A percentile compares a stretch with the other conserved stretches of the same genome.
Conservation (phyloP, 2,113 vertebrate genomes). For the Hippopotamus amphibius region DNA sequence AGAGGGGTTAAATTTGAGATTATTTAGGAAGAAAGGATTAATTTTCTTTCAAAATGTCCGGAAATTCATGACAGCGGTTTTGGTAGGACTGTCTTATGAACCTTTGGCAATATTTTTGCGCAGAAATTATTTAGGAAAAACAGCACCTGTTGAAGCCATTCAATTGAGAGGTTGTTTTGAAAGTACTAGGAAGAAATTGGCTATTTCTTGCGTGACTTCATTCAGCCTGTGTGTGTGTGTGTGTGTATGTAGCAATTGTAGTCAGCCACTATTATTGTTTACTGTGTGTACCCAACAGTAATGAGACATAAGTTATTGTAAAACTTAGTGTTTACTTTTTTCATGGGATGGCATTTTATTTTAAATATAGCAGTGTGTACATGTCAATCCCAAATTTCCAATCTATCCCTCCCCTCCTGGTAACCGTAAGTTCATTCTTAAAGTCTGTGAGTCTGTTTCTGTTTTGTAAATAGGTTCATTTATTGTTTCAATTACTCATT, state of each 20-base stretch:
- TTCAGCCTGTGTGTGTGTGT: not conserved
- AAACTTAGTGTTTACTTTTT: not conserved
- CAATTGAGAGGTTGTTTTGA: conserved; percentile 7
- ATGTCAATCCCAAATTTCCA: not conserved
- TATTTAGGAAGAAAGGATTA: not conserved
- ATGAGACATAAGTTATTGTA: not conserved
- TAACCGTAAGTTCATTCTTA: not conserved
- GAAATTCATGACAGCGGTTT: conserved; percentile 23
- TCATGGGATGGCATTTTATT: not conserved
- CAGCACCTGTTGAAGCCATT: not conserved
- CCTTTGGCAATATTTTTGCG: not conserved
- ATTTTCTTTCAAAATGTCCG: conserved; percentile 36
- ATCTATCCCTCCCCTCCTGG: not conserved
- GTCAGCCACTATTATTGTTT: not conserved
- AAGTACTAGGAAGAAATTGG: conserved; percentile 16
- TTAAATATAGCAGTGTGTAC: not conserved
- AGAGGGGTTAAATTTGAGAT: not conserved
- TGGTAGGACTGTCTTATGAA: not conserved
- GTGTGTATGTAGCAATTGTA: not conserved
- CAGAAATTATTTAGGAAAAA: conserved; percentile 1
- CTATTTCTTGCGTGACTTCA: conserved; percentile 27
- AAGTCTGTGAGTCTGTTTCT: not conserved
- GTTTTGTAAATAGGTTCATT: not conserved
- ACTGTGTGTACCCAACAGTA: not conserved
- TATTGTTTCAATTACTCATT: conserved; percentile 26